Conservation (phyloP, 2,113 vertebrate genomes). For the Tyrannus savana region DNA sequence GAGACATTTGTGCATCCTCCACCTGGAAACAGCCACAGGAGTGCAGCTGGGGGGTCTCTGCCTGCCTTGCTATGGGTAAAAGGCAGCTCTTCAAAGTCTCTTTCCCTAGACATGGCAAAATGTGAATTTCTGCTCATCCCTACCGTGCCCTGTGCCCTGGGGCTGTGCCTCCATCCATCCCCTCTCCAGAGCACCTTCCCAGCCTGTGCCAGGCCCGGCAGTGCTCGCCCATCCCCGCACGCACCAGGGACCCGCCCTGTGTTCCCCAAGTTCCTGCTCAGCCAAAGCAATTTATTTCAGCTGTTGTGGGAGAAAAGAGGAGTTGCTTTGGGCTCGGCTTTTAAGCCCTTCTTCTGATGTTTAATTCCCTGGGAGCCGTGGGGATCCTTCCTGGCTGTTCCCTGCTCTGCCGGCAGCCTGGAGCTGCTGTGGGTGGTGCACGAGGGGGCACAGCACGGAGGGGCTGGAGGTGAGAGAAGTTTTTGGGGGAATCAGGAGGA, state of each 20-base stretch:
- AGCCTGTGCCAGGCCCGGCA: rapidly evolving
- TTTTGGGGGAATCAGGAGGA: background rate
- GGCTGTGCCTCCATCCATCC: background rate
- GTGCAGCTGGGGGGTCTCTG: background rate
- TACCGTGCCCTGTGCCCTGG: background rate
- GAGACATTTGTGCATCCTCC: background rate
- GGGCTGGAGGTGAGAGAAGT: background rate
- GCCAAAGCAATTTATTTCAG: background rate
- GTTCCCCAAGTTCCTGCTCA: background rate
- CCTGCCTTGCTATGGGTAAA: background rate
- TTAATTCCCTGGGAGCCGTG: rapidly evolving
- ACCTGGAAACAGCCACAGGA: background rate
- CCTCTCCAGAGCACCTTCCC: background rate
- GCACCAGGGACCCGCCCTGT: background rate
- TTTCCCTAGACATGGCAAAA: background rate
- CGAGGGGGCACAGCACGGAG: background rate
- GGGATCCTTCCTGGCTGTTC: background rate
- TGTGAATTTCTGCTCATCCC: too few species aligned
- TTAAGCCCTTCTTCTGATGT: background rate
- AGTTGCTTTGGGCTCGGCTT: background rate
- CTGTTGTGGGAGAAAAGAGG: background rate
- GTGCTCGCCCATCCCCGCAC: rapidly evolving
- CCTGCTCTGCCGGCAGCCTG: background rate
- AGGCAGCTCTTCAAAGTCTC: background rate
- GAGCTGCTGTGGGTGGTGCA: rapidly evolving